phyloP scores from a whole-genome alignment of 2,888 invertebrate species.

The Patella depressa region DNA sequence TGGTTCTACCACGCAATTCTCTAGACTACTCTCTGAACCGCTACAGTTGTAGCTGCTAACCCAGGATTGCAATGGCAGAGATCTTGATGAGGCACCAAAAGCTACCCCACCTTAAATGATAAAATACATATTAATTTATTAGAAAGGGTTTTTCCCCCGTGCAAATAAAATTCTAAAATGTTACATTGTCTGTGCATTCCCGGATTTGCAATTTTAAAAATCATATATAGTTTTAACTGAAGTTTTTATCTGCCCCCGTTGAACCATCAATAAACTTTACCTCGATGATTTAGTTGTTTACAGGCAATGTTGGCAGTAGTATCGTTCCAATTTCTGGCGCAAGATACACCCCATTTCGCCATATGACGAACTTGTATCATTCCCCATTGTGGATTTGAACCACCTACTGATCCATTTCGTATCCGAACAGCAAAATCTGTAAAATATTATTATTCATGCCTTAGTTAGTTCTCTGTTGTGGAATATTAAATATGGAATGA shows the following conservation, averaged over 20 bases:
- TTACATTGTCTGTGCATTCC: too few species aligned
- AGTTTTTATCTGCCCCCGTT: too few species aligned
- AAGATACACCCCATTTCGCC: slow-evolving; percentile 23
- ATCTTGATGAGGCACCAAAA: neutral
- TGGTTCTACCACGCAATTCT: slow-evolving; percentile 44
- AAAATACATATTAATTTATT: neutral
- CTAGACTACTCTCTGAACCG: slow-evolving; percentile 31
- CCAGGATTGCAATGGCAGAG: neutral
- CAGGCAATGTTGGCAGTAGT: slow-evolving; percentile 48
- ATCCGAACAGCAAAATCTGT: neutral
- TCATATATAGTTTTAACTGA: too few species aligned
- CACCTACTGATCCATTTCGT: neutral
- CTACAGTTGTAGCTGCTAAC: neutral
- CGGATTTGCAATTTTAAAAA: too few species aligned
- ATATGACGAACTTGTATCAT: slow-evolving; percentile 21
- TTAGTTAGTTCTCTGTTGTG: too few species aligned
- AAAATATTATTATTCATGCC: neutral
- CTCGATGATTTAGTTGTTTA: slow-evolving; percentile 73
- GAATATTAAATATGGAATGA: too few species aligned
- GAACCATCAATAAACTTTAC: neutral
- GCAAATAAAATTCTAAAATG: too few species aligned
- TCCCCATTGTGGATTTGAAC: slow-evolving; percentile 14
- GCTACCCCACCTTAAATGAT: neutral
- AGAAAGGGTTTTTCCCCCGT: too few species aligned
- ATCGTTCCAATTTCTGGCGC: slow-evolving; percentile 53